A percentile compares a stretch with the other conserved stretches of the same genome.
Evolutionary conservation across 2,113 vertebrate species (phyloP).

Genomic region (Puntigrus tetrazona): DNA sequence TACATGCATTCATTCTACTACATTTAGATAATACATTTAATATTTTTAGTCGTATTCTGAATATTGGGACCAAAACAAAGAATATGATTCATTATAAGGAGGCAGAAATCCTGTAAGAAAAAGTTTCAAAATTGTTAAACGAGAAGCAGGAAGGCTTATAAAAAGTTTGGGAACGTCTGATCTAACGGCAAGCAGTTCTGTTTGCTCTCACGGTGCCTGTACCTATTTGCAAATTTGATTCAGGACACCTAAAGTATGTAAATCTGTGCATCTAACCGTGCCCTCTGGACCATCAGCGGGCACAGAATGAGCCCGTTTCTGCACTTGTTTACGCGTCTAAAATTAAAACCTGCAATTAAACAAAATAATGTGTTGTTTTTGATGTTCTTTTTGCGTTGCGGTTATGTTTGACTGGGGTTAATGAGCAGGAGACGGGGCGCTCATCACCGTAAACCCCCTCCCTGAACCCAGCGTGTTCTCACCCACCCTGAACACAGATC

Average conservation of each 20-base stretch:
- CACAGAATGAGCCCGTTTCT: not conserved
- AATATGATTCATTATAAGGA: not conserved
- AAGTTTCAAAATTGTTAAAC: not conserved
- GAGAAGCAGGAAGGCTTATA: not conserved
- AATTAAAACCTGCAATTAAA: slow-evolving; percentile 36
- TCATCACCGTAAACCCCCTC: slow-evolving; percentile 42
- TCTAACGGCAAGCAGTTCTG: not conserved
- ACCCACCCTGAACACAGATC: slow-evolving; percentile 69
- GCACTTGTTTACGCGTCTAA: slow-evolving; percentile 21
- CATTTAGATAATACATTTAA: no score
- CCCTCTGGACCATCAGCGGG: not conserved
- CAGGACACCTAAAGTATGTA: slow-evolving; percentile 54
- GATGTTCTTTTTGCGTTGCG: slow-evolving; percentile 34
- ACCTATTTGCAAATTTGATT: not conserved
- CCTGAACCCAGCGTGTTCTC: slow-evolving; percentile 66
- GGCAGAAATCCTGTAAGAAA: not conserved
- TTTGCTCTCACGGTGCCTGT: not conserved
- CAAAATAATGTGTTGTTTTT: slow-evolving; percentile 40
- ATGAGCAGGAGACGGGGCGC: slow-evolving; percentile 39
- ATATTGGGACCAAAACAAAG: not conserved
- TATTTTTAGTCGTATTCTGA: not conserved
- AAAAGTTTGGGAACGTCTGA: not conserved
- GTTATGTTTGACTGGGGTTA: slow-evolving; percentile 41
- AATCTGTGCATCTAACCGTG: slow-evolving; percentile 58
- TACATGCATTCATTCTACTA: not conserved